A percentile compares a stretch with the other conserved stretches of the same genome.
Evolutionary conservation across 2,888 invertebrate species (phyloP).

Genomic region (Octonoba sinensis): DNA sequence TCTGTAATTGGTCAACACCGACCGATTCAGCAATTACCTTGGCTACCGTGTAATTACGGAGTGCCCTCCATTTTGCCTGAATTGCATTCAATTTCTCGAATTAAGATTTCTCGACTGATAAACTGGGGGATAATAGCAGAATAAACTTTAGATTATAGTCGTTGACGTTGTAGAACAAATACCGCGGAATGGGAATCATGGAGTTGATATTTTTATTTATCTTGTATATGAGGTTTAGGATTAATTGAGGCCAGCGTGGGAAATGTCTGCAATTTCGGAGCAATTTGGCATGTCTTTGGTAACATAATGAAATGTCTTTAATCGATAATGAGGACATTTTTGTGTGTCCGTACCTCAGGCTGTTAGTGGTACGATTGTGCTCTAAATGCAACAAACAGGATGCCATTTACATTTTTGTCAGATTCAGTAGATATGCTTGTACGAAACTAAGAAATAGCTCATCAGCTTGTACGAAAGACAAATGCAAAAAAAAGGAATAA

Average conservation of each 20-base stretch:
- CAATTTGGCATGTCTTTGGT: not conserved
- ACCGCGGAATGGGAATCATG: conserved; percentile 5
- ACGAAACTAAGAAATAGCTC: too few species aligned
- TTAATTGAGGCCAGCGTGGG: conserved; percentile 28
- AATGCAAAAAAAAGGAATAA: too few species aligned
- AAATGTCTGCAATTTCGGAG: not conserved
- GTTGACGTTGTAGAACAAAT: conserved; percentile 14
- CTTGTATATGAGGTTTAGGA: not conserved
- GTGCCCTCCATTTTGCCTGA: conserved; percentile 5
- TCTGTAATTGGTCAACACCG: conserved; percentile 58
- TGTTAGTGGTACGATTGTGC: too few species aligned
- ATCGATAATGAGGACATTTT: not conserved
- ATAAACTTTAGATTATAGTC: conserved; percentile 25
- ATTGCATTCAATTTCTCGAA: conserved; percentile 46
- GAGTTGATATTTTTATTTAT: not conserved
- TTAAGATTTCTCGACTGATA: conserved; percentile 59
- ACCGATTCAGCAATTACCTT: conserved; percentile 45
- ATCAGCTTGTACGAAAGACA: too few species aligned
- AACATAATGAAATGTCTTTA: conserved; percentile 12
- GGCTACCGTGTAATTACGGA: conserved; percentile 54
- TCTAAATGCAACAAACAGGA: too few species aligned
- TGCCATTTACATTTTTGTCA: too few species aligned
- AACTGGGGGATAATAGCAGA: conserved; percentile 30
- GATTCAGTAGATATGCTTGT: too few species aligned
- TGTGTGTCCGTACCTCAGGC: too few species aligned